Evolutionary conservation across 2,113 vertebrate species (phyloP).

Genomic region (Hippotragus niger): DNA sequence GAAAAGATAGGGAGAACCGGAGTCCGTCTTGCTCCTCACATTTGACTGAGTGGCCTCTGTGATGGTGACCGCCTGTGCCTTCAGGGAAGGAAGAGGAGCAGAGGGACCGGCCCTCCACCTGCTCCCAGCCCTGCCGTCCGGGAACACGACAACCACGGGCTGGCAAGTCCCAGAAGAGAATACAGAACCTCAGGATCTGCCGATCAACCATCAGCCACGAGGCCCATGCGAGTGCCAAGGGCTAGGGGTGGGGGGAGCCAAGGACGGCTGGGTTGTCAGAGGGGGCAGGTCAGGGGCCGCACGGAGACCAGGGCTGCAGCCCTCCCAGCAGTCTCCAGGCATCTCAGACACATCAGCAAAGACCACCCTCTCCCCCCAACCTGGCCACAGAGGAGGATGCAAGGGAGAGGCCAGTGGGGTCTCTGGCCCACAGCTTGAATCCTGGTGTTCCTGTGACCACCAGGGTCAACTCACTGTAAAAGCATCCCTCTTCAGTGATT

Average conservation of each 20-base stretch:
- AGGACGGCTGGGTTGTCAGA: fast-evolving
- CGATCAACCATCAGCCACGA: fast-evolving
- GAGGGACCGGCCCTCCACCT: background rate
- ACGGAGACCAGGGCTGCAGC: background rate
- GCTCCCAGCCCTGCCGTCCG: background rate
- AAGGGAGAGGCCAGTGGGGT: background rate
- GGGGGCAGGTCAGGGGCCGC: background rate
- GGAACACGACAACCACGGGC: background rate
- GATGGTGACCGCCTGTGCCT: background rate
- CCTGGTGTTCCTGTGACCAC: background rate
- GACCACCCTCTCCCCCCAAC: background rate
- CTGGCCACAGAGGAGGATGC: background rate
- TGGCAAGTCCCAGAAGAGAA: background rate
- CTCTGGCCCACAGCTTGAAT: background rate
- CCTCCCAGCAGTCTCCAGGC: fast-evolving
- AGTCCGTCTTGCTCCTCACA: background rate
- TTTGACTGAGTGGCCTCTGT: background rate
- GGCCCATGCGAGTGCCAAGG: no score
- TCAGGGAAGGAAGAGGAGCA: background rate
- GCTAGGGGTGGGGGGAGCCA: background rate
- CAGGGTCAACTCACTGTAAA: background rate
- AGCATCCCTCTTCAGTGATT: background rate
- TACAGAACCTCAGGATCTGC: background rate
- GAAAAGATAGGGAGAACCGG: background rate
- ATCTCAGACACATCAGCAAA: background rate